Percentiles rank a stretch among this genome's conserved stretches.
Conservation (phyloP, 2,797 vertebrate species). For the Pangasius sanitwongsei region DNA sequence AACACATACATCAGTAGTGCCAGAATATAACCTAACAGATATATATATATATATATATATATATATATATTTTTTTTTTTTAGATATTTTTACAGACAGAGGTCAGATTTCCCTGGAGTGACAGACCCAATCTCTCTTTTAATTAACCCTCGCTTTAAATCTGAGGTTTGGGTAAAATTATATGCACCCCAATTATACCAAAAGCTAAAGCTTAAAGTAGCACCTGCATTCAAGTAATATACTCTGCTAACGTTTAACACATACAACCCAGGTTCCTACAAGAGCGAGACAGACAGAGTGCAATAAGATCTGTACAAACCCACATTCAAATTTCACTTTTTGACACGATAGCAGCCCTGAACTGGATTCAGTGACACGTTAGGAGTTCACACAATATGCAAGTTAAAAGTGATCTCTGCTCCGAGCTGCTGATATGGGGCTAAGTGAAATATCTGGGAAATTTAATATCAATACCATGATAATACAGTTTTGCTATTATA, state of each 20-base stretch:
- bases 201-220: slow-evolving; percentile 33
- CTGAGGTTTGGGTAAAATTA: slow-evolving; percentile 21
- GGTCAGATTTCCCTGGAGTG: background rate
- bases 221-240: slow-evolving; percentile 25
- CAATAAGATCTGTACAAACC: slow-evolving; percentile 32
- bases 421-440: slow-evolving; percentile 11
- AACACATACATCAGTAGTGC: slow-evolving; percentile 25
- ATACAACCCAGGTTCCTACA: background rate
- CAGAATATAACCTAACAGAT: slow-evolving; percentile 4
- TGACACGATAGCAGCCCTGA: background rate
- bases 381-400: background rate
- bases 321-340: slow-evolving; percentile 16
- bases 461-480: background rate
- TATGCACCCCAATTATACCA: slow-evolving; percentile 17
- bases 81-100: background rate
- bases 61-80: background rate
- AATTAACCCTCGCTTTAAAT: slow-evolving; percentile 11
- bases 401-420: background rate
- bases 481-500: background rate
- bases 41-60: too few species aligned
- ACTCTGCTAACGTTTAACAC: slow-evolving; percentile 35
- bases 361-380: slow-evolving; percentile 2
- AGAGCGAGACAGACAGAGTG: slow-evolving; percentile 27
- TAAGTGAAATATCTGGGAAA: background rate
- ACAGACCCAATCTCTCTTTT: slow-evolving; percentile 7